phyloP scores from a whole-genome alignment of 2,113 vertebrate genomes.

The Morone chrysops region DNA sequence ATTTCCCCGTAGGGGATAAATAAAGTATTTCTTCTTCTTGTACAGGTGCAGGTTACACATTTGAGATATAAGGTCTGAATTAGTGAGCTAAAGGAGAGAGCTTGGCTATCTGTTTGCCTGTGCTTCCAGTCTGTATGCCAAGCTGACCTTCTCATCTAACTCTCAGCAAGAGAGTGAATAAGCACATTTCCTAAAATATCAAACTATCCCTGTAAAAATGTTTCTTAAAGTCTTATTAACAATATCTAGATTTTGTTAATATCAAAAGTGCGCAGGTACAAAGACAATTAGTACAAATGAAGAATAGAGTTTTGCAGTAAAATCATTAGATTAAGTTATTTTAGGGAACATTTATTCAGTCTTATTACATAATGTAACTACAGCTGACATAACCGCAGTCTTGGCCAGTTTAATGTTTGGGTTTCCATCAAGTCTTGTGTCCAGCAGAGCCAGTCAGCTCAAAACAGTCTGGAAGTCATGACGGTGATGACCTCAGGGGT shows the following conservation, averaged over 20 bases:
- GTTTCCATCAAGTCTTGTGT: conserved; percentile 74
- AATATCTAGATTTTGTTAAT: background rate
- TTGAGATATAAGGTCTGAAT: too few relatives aligned
- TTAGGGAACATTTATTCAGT: conserved; percentile 4
- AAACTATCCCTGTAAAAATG: too few relatives aligned
- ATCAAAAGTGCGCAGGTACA: background rate
- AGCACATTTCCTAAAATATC: too few relatives aligned
- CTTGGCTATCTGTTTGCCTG: too few relatives aligned
- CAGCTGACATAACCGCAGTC: conserved; percentile 58
- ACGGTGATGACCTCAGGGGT: conserved; percentile 46
- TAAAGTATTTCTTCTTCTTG: too few relatives aligned
- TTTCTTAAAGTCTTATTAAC: background rate
- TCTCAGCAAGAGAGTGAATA: too few relatives aligned
- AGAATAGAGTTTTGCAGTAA: background rate
- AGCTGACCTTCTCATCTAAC: too few relatives aligned
- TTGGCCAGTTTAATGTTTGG: conserved; percentile 69
- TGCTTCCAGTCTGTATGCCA: too few relatives aligned
- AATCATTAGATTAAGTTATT: background rate
- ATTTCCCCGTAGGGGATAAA: too few relatives aligned
- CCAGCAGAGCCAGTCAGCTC: conserved; percentile 74
- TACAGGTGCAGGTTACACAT: too few relatives aligned
- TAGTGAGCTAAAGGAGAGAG: too few relatives aligned
- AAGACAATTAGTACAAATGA: background rate
- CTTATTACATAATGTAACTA: conserved; percentile 62
- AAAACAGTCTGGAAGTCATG: conserved; percentile 74